Evolutionary conservation across 30 jellyfish, hydroid and myxozoan species (phyloP).

Genomic region (Turritopsis rubra): DNA sequence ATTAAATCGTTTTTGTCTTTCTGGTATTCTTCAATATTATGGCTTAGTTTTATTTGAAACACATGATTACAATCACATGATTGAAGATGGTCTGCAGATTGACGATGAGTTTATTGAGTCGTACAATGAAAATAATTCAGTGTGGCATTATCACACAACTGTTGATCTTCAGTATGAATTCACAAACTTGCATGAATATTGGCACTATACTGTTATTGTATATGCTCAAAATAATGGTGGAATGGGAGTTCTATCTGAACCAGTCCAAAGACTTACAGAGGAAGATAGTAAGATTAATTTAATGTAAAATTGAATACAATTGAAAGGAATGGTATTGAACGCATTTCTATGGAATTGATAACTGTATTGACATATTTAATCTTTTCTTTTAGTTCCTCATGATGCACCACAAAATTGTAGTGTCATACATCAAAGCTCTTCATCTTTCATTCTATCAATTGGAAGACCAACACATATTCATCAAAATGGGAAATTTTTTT

Average conservation of each 20-base stretch:
- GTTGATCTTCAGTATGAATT: neutral
- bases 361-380: too few relatives aligned
- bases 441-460: neutral
- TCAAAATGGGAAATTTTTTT: neutral
- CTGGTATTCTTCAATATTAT: constrained; percentile 3
- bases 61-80: neutral
- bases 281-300: constrained; percentile 12
- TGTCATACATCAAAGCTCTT: neutral
- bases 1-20: neutral
- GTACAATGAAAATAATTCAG: neutral
- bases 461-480: neutral
- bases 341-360: too few relatives aligned
- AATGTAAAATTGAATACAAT: neutral
- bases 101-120: neutral
- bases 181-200: constrained; percentile 3
- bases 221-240: constrained; percentile 16
- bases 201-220: neutral
- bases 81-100: neutral
- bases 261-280: neutral
- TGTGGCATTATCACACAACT: neutral
- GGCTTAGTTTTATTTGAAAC: constrained; percentile 4
- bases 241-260: constrained; percentile 16
- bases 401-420: neutral
- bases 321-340: too few relatives aligned
- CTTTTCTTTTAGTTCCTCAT: constrained; percentile 5